Percentiles rank a stretch among this genome's conserved stretches.
These are phyloP conservation scores for Sitodiplosis mosellana DNA, from an alignment of 1,140 invertebrate species.

Conservation along the genomic window DNA sequence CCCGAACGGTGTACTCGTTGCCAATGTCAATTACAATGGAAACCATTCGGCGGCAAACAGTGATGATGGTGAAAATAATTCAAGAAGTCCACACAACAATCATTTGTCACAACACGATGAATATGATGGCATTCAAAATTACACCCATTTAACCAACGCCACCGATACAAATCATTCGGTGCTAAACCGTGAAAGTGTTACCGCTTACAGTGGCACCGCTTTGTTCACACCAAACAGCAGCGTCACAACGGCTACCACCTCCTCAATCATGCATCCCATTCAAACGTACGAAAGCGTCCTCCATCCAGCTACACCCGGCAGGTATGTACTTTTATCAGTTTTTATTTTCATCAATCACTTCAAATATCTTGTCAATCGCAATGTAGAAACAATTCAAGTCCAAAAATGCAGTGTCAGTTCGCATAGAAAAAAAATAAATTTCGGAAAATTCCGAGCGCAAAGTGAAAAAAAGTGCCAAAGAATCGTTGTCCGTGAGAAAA, in stretches of 20 bases:
- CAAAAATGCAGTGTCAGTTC: not conserved
- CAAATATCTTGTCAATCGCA: not conserved
- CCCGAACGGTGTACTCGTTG: conserved; percentile 9
- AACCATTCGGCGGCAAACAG: conserved; percentile 19
- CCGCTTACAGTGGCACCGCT: no score
- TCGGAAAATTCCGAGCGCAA: no score
- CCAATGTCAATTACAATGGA: conserved; percentile 10
- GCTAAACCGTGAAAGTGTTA: not conserved
- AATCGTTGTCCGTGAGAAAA: no score
- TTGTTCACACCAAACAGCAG: not conserved
- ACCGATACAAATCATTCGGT: conserved; percentile 13
- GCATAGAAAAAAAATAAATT: not conserved
- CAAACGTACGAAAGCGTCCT: conserved; percentile 2
- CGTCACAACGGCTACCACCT: not conserved
- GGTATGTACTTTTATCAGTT: conserved; percentile 13
- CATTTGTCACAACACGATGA: conserved; percentile 12
- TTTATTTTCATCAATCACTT: not conserved
- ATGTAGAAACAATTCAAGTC: not conserved
- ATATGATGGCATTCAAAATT: conserved; percentile 14
- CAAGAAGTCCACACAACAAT: conserved; percentile 12
- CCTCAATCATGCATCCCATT: not conserved
- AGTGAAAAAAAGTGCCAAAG: no score
- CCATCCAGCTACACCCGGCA: conserved; percentile 13
- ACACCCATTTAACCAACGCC: conserved; percentile 19
- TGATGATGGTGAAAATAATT: conserved; percentile 7